Conservation (phyloP, 1,140 invertebrate species). For the Drosophila truncata region DNA sequence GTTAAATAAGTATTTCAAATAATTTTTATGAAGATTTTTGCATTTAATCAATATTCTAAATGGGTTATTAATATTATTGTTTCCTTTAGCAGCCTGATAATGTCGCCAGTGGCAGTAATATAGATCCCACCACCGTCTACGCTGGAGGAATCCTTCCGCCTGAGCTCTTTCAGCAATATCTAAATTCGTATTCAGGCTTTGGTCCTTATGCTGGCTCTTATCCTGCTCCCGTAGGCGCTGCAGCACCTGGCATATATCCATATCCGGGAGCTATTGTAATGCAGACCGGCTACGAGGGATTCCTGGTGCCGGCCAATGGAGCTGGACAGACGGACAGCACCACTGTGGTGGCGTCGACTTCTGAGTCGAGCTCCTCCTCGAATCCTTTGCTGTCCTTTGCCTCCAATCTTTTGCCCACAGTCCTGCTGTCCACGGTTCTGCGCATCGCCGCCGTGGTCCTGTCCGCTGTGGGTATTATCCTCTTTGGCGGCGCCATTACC, state of each 20-base stretch:
- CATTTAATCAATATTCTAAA: background rate
- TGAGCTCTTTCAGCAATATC: conserved; percentile 81
- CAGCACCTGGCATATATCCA: conserved; percentile 63
- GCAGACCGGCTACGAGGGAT: conserved; percentile 85
- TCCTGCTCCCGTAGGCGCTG: conserved; percentile 50
- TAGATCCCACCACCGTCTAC: conserved; percentile 73
- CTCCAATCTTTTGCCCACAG: conserved; percentile 56
- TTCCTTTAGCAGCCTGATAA: conserved; percentile 46
- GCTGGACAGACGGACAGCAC: conserved; percentile 33
- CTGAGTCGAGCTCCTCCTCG: conserved; percentile 3
- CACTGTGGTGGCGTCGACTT: conserved; percentile 26
- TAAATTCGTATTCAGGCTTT: conserved; percentile 75
- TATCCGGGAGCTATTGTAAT: conserved; percentile 72
- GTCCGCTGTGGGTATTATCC: conserved; percentile 86
- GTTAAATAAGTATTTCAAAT: background rate
- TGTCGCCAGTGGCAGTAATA: conserved; percentile 61
- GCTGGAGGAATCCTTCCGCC: conserved; percentile 68
- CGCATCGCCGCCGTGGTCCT: conserved; percentile 70
- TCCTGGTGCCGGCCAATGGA: conserved; percentile 62
- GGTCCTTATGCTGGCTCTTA: conserved; percentile 57
- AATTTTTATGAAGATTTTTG: background rate
- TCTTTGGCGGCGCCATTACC: conserved; percentile 87
- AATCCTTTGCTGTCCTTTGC: conserved; percentile 60
- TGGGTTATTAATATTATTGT: background rate
- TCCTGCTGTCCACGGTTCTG: conserved; percentile 75